A percentile compares a stretch with the other conserved stretches of the same genome.
These are phyloP conservation scores for Forbesichthys agassizii DNA, from an alignment of 2,113 vertebrate genomes.

Conservation along the genomic window DNA sequence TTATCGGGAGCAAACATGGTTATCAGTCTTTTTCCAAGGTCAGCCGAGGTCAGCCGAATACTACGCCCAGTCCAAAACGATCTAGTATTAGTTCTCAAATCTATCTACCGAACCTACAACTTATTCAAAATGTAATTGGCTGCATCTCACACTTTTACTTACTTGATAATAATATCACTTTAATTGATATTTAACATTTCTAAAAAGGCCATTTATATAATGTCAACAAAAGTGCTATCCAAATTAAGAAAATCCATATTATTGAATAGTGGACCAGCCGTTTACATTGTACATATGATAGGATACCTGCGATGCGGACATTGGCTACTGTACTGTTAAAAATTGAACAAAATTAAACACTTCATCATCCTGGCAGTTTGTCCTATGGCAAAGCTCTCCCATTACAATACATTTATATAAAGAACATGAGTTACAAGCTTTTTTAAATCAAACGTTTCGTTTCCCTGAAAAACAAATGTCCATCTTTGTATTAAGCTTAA, in stretches of 20 bases:
- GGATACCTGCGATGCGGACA: not conserved
- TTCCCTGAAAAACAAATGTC: too few relatives aligned
- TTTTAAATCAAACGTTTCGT: too few relatives aligned
- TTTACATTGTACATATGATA: constrained; percentile 8
- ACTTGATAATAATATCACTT: constrained; percentile 2
- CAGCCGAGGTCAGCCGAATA: not conserved
- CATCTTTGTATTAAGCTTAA: too few relatives aligned
- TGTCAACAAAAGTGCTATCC: constrained; percentile 14
- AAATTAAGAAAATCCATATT: constrained; percentile 13
- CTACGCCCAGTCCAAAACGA: not conserved
- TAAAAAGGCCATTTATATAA: constrained; percentile 12
- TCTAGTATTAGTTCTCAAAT: not conserved
- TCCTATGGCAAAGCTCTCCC: too few relatives aligned
- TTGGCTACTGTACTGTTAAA: too few relatives aligned
- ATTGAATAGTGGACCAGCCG: constrained; percentile 11
- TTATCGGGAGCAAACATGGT: not conserved
- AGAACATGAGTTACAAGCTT: too few relatives aligned
- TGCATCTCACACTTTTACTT: not conserved
- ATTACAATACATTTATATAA: too few relatives aligned
- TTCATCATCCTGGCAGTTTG: too few relatives aligned
- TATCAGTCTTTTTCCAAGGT: not conserved
- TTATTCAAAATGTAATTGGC: not conserved
- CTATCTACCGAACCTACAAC: not conserved
- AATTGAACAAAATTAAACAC: too few relatives aligned
- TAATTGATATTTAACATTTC: not conserved